These are phyloP conservation scores for Pyrrhia umbra DNA, from an alignment of 2,888 invertebrate species.

Conservation along the genomic window DNA sequence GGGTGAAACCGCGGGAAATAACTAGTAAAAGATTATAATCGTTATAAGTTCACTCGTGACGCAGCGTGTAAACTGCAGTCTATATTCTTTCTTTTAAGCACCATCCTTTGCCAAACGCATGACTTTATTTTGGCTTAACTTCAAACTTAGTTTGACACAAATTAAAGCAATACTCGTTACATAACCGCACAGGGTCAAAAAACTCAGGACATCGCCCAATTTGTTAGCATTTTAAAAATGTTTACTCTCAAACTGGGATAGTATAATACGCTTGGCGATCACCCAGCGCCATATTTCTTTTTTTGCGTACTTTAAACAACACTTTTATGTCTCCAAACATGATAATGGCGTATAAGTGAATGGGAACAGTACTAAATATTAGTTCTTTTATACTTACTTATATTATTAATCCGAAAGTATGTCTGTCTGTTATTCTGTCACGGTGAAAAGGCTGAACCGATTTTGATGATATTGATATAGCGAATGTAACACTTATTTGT, in stretches of 20 bases:
- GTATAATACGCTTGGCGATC: slow-evolving; percentile 40
- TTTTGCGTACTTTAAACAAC: slow-evolving; percentile 5
- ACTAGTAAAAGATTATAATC: too few relatives aligned
- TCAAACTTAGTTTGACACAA: slow-evolving; percentile 21
- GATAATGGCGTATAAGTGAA: slow-evolving; percentile 17
- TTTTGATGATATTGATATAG: too few relatives aligned
- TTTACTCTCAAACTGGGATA: slow-evolving; percentile 10
- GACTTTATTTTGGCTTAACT: slow-evolving; percentile 25
- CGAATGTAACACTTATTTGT: too few relatives aligned
- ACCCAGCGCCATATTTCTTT: slow-evolving; percentile 38
- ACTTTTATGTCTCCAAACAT: slow-evolving; percentile 20
- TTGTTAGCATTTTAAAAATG: slow-evolving; percentile 31
- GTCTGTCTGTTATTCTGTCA: too few relatives aligned
- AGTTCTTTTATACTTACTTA: too few relatives aligned
- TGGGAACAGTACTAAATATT: too few relatives aligned
- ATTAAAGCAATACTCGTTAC: slow-evolving; percentile 3
- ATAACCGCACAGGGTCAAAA: slow-evolving; percentile 41
- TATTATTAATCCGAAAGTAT: too few relatives aligned
- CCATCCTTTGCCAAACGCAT: background rate
- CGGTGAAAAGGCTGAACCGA: too few relatives aligned
- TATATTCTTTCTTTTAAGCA: background rate
- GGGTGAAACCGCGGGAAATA: too few relatives aligned
- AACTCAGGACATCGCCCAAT: slow-evolving; percentile 51
- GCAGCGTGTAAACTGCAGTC: background rate
- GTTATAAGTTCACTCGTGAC: background rate